Evolutionary conservation across 2,797 vertebrate genomes (phyloP).

Genomic region (Nyctibius grandis): DNA sequence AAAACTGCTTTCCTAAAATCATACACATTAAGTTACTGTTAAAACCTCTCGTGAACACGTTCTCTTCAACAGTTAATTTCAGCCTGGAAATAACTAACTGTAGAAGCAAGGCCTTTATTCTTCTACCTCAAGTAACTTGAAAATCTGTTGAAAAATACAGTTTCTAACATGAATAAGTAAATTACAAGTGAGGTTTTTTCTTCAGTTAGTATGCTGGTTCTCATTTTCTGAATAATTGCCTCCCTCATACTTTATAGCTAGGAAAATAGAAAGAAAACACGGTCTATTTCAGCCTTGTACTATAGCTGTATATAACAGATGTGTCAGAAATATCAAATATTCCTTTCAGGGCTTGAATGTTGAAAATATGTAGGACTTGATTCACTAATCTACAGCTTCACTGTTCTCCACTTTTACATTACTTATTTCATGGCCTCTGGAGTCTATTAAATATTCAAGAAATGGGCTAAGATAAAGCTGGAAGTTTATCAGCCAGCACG

Average conservation of each 20-base stretch:
- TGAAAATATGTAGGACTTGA: background rate
- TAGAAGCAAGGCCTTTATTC: background rate
- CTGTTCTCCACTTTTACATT: background rate
- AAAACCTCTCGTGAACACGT: background rate
- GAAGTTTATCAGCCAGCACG: background rate
- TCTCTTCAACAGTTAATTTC: background rate
- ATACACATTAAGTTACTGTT: background rate
- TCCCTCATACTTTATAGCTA: background rate
- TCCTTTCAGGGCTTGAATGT: background rate
- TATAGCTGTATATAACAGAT: background rate
- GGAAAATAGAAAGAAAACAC: background rate
- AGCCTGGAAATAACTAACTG: background rate
- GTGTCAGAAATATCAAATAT: background rate
- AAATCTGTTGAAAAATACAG: background rate
- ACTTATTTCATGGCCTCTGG: background rate
- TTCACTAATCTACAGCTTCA: background rate
- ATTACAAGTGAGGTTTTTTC: background rate
- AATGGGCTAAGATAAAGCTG: background rate
- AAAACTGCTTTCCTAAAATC: background rate
- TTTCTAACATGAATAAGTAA: background rate
- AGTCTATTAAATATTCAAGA: background rate
- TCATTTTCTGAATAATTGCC: background rate
- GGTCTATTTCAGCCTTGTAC: background rate
- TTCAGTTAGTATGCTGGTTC: background rate
- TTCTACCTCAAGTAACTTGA: background rate